Evolutionary conservation across 1,140 invertebrate species (phyloP), one percentile per base, ranked within the genome.

Genomic region (Ceratina japonica): DNA sequence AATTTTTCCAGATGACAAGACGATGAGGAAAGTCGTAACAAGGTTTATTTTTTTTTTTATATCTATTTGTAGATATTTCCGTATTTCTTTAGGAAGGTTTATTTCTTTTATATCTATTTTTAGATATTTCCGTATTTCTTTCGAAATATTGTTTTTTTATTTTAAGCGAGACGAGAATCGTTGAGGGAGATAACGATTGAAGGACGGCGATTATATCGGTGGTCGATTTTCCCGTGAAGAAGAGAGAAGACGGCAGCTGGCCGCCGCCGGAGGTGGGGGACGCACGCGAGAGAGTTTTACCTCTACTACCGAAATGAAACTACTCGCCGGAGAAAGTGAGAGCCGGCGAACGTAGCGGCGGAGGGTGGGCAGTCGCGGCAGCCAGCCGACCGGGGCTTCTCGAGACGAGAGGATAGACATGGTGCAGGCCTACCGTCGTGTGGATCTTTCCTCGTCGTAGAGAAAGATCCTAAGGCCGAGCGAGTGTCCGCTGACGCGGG

Each of bases 321-420:
- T 91, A 90, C 90, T 88, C 86, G 87, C 81, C 82, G 87, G 91
- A 92, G 91, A 92, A 92, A 92, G 91, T 92, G 90, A 92, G 91
- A 91, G 91, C 89, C 87, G 87, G 80, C 86, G 83, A 87, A 86
- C 86, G 83, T 87, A 86, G 88, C 86, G 83, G 88, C 86, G 83
- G 84, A 89, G 87, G 87, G 87, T 83, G 86, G 85, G 87, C 82
- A 88, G 78, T 44, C 37, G 37, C 82, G 69, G 73, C 83, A 72
- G 59, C 79, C 85, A 89, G 85, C 79, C 83, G 85, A 83, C 81
- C 87, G 83, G 87, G 85, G 83, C 84, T 89, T 86, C 84, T 88
- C 78, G 84, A 88, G 87, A 79, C 82, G 83, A 79, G 89, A 86
- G 86, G 87, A 90, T 89, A 89, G 87, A 89, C 85, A 87, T 87